Conservation (phyloP, 2,888 invertebrate genomes). For the Druceiella hillmani region DNA sequence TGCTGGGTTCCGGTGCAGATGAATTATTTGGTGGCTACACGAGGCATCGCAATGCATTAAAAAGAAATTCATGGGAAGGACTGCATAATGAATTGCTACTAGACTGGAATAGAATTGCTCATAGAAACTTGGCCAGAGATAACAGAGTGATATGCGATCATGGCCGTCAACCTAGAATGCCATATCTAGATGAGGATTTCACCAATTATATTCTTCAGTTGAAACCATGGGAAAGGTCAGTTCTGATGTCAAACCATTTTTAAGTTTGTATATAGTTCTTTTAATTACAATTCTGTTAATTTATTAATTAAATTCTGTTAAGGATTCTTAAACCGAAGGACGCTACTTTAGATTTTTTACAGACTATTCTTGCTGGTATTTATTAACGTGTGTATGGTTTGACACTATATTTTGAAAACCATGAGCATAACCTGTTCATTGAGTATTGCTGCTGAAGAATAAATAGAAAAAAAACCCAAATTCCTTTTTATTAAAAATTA, state of each 20-base stretch:
- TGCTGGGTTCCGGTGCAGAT: constrained; percentile 95
- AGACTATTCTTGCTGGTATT: no score
- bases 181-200: constrained; percentile 70
- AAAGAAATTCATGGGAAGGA: constrained; percentile 50
- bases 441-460: no score
- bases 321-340: background rate
- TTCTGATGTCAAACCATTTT: no score
- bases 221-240: constrained; percentile 63
- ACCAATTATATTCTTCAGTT: constrained; percentile 58
- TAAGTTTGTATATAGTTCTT: no score
- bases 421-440: no score
- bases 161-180: constrained; percentile 77
- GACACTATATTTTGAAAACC: no score
- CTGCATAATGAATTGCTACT: constrained; percentile 58
- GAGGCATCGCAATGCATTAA: constrained; percentile 73
- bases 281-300: no score
- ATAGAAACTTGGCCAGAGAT: constrained; percentile 90
- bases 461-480: no score
- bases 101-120: constrained; percentile 83
- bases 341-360: background rate
- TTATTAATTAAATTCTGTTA: no score
- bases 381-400: no score
- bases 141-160: constrained; percentile 90
- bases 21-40: constrained; percentile 95
- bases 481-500: no score